Evolutionary conservation across 2,797 vertebrate genomes (phyloP).

Genomic region (Labeo calbasu): DNA sequence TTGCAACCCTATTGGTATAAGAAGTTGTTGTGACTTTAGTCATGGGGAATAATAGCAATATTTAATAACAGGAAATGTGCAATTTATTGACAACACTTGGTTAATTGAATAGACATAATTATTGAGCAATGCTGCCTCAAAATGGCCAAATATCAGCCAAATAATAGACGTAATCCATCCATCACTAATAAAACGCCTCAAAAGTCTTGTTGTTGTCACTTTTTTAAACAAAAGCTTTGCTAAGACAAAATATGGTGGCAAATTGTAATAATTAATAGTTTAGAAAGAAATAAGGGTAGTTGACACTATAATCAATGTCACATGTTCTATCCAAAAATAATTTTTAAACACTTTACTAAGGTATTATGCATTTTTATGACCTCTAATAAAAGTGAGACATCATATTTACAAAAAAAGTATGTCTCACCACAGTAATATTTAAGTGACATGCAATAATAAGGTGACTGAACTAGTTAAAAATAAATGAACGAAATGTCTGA

Average conservation of each 20-base stretch:
- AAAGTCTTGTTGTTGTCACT: background rate
- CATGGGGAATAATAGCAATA: slow-evolving; percentile 25
- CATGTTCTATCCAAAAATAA: background rate
- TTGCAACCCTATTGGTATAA: background rate
- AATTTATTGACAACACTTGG: too few species aligned
- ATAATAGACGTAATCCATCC: background rate
- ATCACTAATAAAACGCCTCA: background rate
- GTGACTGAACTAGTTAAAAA: background rate
- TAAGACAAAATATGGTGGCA: background rate
- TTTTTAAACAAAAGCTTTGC: background rate
- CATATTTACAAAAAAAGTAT: background rate
- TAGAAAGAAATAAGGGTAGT: background rate
- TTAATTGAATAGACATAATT: too few species aligned
- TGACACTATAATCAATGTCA: background rate
- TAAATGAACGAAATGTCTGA: background rate
- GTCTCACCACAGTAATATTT: background rate
- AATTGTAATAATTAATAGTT: background rate
- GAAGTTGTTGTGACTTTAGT: slow-evolving; percentile 1
- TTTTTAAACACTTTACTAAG: background rate
- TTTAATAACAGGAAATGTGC: too few species aligned
- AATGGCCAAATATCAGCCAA: background rate
- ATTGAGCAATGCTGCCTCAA: background rate
- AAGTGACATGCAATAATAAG: background rate
- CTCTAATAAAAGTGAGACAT: background rate
- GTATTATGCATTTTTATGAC: background rate